Evolutionary conservation across 92 coral and sea anemone genomes (phyloP).

Genomic region (Bergia sp.): DNA sequence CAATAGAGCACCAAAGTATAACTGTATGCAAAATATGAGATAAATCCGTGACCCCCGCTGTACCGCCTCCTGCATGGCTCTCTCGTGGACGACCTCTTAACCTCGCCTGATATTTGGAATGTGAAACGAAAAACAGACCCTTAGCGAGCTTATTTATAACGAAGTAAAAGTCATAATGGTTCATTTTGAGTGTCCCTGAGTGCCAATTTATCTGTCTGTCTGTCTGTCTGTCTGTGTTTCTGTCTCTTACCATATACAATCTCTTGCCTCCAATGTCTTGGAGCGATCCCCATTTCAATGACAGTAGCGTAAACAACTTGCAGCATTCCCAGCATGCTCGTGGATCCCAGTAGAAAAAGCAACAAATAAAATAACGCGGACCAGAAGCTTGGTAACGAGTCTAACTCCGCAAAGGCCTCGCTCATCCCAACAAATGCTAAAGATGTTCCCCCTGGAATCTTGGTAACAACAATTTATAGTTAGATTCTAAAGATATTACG

Average conservation of each 20-base stretch:
- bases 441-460: slow-evolving; percentile 94
- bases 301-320: slow-evolving; percentile 63
- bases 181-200: no score
- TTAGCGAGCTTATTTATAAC: no score
- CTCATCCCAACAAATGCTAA: slow-evolving; percentile 92
- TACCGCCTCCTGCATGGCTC: no score
- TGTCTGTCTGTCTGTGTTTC: neutral
- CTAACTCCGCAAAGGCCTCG: slow-evolving; percentile 79
- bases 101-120: no score
- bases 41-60: no score
- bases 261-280: slow-evolving; percentile 75
- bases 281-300: slow-evolving; percentile 66
- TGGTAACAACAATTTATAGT: neutral
- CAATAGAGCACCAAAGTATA: no score
- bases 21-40: no score
- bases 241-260: slow-evolving; percentile 74
- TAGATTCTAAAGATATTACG: neutral
- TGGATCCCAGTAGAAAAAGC: slow-evolving; percentile 77
- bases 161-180: no score
- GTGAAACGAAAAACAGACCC: no score
- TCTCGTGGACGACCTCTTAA: no score
- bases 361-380: slow-evolving; percentile 81
- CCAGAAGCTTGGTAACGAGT: slow-evolving; percentile 60
- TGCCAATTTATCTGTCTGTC: neutral
- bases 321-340: slow-evolving; percentile 89